Evolutionary conservation across 64 coral and sea anemone genomes (phyloP).

Genomic region (Cladopsammia gracilis): DNA sequence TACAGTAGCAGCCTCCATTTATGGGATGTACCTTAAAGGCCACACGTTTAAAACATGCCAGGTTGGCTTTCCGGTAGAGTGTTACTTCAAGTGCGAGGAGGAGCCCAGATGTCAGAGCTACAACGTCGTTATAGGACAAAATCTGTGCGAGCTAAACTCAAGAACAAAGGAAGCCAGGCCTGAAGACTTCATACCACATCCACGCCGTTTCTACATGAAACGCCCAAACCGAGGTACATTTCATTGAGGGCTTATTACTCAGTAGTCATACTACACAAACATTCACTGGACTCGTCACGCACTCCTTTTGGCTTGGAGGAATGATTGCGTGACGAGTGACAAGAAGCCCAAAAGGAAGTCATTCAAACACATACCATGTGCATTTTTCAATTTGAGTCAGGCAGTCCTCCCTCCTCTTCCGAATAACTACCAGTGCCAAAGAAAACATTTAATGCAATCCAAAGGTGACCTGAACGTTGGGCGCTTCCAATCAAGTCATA

Average conservation of each 20-base stretch:
- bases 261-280: too few relatives aligned
- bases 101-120: background rate
- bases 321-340: too few relatives aligned
- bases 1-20: background rate
- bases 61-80: background rate
- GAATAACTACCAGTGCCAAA: too few relatives aligned
- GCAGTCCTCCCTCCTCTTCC: too few relatives aligned
- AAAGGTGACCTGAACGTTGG: too few relatives aligned
- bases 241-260: background rate
- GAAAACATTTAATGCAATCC: too few relatives aligned
- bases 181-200: background rate
- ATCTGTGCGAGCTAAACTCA: background rate
- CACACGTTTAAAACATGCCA: background rate
- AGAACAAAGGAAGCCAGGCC: slow-evolving; percentile 31
- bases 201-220: background rate
- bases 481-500: too few relatives aligned
- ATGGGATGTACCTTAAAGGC: background rate
- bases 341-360: too few relatives aligned
- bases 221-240: background rate
- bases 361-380: too few relatives aligned
- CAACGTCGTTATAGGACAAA: background rate
- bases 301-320: too few relatives aligned
- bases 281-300: too few relatives aligned
- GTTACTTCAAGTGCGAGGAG: background rate
- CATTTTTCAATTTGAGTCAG: too few relatives aligned